Conservation (phyloP, 1,140 invertebrate genomes). For the Coboldia fuscipes region DNA sequence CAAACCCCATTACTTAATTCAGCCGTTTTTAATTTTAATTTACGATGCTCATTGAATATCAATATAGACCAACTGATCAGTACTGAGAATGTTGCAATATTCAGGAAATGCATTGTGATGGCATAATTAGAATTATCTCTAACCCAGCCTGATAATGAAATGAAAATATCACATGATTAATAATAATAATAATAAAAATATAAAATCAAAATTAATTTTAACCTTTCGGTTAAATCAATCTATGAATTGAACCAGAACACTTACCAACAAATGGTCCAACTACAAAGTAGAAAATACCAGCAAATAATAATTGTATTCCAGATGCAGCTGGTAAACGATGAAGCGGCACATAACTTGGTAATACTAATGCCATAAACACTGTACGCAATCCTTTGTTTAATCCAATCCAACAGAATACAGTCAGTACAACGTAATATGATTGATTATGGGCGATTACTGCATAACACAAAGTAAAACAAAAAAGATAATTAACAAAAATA, state of each 20-base stretch:
- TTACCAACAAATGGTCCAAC: constrained; percentile 33
- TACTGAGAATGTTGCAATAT: constrained; percentile 34
- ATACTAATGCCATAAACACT: constrained; percentile 40
- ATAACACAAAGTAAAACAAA: constrained; percentile 6
- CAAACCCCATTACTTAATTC: not conserved
- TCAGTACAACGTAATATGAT: constrained; percentile 20
- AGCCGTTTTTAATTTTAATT: constrained; percentile 2
- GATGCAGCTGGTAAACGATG: constrained; percentile 35
- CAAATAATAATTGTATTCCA: constrained; percentile 33
- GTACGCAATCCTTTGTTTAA: constrained; percentile 37
- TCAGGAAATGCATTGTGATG: constrained; percentile 34
- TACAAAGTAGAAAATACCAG: constrained; percentile 29
- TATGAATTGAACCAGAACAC: constrained; percentile 8
- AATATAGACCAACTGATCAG: constrained; percentile 32
- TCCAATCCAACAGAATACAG: constrained; percentile 33
- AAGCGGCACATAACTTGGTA: constrained; percentile 36
- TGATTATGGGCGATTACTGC: constrained; percentile 25
- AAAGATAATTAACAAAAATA: not conserved
- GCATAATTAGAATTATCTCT: constrained; percentile 31
- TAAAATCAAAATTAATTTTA: constrained; percentile 4
- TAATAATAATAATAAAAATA: constrained; percentile 1
- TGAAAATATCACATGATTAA: not conserved
- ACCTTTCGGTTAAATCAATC: constrained; percentile 5
- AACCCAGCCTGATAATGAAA: constrained; percentile 26
- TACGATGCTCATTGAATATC: constrained; percentile 5